These are phyloP conservation scores for Epirrhoe tristata DNA, from an alignment of 2,888 invertebrate species.

Conservation along the genomic window DNA sequence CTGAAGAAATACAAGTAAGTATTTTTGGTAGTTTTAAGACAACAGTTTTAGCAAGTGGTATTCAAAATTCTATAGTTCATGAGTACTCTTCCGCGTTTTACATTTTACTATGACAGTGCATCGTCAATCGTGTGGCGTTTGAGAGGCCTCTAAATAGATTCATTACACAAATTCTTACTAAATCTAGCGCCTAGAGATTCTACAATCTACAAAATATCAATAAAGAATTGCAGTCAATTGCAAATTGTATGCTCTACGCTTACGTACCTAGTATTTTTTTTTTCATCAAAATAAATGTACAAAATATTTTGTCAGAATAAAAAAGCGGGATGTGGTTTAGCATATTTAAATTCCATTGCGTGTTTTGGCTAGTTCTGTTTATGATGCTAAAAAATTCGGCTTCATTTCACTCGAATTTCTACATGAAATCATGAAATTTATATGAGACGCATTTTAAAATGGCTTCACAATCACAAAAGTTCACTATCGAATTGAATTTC, in stretches of 20 bases:
- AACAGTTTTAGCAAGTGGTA: too few relatives aligned
- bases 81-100: too few relatives aligned
- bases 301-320: constrained; percentile 14
- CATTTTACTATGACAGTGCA: too few relatives aligned
- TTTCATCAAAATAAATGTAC: constrained; percentile 11
- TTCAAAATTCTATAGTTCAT: too few relatives aligned
- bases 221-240: constrained; percentile 1
- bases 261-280: constrained; percentile 13
- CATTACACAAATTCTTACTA: constrained; percentile 1
- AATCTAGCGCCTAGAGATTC: constrained; percentile 9
- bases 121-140: background rate
- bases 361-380: constrained; percentile 24
- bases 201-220: background rate
- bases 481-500: too few relatives aligned
- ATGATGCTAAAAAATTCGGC: constrained; percentile 8
- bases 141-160: constrained; percentile 1
- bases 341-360: constrained; percentile 32
- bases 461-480: background rate
- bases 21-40: too few relatives aligned
- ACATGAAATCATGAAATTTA: constrained; percentile 1
- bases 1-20: too few relatives aligned
- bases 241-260: constrained; percentile 10
- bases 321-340: constrained; percentile 17
- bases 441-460: background rate
- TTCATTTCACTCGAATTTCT: constrained; percentile 4